Evolutionary conservation across 2,888 invertebrate species (phyloP).

Genomic region (Iselma pallidipennis): DNA sequence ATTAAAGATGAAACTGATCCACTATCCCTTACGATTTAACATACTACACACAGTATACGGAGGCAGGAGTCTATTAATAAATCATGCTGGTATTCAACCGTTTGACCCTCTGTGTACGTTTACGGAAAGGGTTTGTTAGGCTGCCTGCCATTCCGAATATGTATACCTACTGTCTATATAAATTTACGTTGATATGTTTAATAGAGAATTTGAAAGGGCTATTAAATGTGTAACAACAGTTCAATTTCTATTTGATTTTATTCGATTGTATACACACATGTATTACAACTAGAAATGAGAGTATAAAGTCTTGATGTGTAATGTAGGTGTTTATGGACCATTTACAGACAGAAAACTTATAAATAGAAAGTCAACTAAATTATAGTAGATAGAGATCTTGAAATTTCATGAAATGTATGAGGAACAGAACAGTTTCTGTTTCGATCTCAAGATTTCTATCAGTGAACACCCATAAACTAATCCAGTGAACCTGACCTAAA

Average conservation of each 20-base stretch:
- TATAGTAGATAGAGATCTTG: not conserved
- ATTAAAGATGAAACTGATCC: constrained; percentile 43
- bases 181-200: not conserved
- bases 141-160: not conserved
- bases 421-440: not conserved
- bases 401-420: too few species aligned
- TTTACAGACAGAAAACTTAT: not conserved
- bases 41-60: too few species aligned
- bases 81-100: constrained; percentile 34
- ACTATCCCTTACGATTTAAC: constrained; percentile 6
- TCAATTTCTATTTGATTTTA: constrained; percentile 2
- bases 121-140: constrained; percentile 24
- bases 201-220: constrained; percentile 16
- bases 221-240: constrained; percentile 21
- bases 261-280: not conserved
- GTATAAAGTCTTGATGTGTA: not conserved
- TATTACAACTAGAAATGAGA: not conserved
- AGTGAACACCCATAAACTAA: not conserved
- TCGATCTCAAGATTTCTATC: not conserved
- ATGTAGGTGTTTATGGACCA: not conserved
- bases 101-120: constrained; percentile 23
- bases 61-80: constrained; percentile 33
- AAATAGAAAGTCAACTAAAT: not conserved
- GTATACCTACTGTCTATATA: not conserved
- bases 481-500: not conserved